phyloP scores from a whole-genome alignment of 2,113 vertebrate genomes.

The Coracopsis vasa region DNA sequence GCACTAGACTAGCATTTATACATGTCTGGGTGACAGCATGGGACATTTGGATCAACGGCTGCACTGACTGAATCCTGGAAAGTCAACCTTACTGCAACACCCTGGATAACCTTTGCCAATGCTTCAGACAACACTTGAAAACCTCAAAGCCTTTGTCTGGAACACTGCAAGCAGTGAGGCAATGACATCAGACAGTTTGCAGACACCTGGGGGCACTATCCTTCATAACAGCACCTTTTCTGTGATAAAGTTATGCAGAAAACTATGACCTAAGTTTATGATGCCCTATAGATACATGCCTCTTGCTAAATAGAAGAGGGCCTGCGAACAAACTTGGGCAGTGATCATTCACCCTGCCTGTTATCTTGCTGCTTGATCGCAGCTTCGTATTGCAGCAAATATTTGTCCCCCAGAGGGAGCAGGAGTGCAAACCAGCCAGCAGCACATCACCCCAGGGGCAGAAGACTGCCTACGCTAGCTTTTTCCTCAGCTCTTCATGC shows the following conservation, averaged over 20 bases:
- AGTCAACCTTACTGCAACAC: background rate
- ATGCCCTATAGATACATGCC: fast-evolving
- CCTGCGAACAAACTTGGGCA: background rate
- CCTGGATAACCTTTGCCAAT: background rate
- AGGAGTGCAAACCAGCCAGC: background rate
- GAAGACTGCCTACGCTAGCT: background rate
- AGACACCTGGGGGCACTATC: background rate
- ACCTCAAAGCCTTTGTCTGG: background rate
- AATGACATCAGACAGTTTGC: background rate
- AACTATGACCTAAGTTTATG: background rate
- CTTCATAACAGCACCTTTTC: fast-evolving
- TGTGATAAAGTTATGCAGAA: background rate
- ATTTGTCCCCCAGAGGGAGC: background rate
- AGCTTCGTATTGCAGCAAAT: background rate
- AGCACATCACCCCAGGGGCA: background rate
- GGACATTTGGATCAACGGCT: background rate
- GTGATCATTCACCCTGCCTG: background rate
- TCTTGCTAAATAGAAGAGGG: background rate
- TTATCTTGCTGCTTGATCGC: background rate
- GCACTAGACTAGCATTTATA: background rate
- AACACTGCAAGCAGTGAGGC: background rate
- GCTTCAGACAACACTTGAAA: background rate
- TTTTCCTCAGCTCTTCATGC: background rate
- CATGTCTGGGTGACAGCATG: background rate
- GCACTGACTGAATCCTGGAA: background rate